Percentiles rank a stretch among this genome's conserved stretches.
These are phyloP conservation scores for Trachemys scripta DNA, from an alignment of 2,113 vertebrate species.

Conservation along the genomic window DNA sequence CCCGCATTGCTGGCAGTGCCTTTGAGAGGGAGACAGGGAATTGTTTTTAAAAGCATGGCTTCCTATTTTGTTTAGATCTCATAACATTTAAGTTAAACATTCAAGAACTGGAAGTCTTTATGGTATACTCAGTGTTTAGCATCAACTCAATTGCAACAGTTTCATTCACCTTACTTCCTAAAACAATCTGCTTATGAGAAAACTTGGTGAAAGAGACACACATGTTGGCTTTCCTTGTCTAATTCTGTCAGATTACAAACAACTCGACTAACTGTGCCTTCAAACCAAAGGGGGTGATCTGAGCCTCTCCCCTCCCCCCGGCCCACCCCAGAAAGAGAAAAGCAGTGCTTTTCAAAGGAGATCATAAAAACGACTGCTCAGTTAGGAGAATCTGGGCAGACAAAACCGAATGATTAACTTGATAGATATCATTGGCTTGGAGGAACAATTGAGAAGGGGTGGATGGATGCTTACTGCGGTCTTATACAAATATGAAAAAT, in stretches of 20 bases:
- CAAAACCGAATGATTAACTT: not conserved
- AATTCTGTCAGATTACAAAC: not conserved
- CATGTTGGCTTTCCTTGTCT: accelerated
- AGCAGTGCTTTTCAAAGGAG: accelerated
- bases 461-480: not conserved
- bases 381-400: not conserved
- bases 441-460: not conserved
- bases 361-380: accelerated
- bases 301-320: not conserved
- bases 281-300: not conserved
- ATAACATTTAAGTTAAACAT: not conserved
- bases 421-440: not conserved
- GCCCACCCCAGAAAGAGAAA: not conserved
- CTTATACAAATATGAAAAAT: not conserved
- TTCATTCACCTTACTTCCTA: not conserved
- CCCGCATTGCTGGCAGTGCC: not conserved
- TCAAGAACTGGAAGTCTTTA: not conserved
- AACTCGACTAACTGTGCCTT: not conserved
- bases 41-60: not conserved
- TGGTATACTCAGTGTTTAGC: not conserved
- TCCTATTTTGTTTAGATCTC: not conserved
- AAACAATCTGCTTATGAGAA: not conserved
- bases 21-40: not conserved
- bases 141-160: not conserved
- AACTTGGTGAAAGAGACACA: not conserved